phyloP scores from a whole-genome alignment of 2,888 invertebrate species.

The Tridacna crocea region DNA sequence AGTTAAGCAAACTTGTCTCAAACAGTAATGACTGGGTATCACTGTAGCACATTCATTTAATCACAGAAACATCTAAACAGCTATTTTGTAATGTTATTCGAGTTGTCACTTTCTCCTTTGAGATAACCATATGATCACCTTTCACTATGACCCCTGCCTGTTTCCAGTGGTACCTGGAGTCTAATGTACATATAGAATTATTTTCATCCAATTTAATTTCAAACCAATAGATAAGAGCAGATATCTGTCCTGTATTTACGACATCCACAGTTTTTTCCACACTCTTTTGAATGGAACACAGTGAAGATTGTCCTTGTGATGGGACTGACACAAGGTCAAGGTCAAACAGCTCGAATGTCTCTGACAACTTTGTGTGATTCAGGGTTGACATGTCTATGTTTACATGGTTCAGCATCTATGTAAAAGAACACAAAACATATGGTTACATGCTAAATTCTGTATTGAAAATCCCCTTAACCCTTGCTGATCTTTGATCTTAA shows the following conservation, averaged over 20 bases:
- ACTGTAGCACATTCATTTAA: neutral
- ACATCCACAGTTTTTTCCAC: conserved; percentile 61
- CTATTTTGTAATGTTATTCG: conserved; percentile 73
- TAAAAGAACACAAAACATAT: conserved; percentile 6
- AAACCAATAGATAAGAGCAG: conserved; percentile 80
- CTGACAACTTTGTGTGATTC: conserved; percentile 72
- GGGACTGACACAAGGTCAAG: conserved; percentile 69
- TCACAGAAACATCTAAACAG: conserved; percentile 68
- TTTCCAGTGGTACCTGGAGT: conserved; percentile 73
- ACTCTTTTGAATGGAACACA: conserved; percentile 63
- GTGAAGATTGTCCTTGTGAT: conserved; percentile 38
- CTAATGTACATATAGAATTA: conserved; percentile 68
- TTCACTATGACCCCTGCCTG: conserved; percentile 78
- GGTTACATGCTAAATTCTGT: neutral
- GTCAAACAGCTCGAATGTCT: conserved; percentile 74
- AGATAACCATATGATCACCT: conserved; percentile 55
- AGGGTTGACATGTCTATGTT: conserved; percentile 77
- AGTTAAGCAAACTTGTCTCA: too few relatives aligned
- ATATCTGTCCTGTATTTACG: conserved; percentile 69
- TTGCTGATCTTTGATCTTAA: too few relatives aligned
- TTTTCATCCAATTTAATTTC: conserved; percentile 69
- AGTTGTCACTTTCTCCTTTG: conserved; percentile 65
- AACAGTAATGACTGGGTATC: neutral
- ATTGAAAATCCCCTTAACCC: too few relatives aligned
- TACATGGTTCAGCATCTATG: conserved; percentile 77